Conservation (phyloP, 2,797 vertebrate genomes). For the Anas bahamensis region DNA sequence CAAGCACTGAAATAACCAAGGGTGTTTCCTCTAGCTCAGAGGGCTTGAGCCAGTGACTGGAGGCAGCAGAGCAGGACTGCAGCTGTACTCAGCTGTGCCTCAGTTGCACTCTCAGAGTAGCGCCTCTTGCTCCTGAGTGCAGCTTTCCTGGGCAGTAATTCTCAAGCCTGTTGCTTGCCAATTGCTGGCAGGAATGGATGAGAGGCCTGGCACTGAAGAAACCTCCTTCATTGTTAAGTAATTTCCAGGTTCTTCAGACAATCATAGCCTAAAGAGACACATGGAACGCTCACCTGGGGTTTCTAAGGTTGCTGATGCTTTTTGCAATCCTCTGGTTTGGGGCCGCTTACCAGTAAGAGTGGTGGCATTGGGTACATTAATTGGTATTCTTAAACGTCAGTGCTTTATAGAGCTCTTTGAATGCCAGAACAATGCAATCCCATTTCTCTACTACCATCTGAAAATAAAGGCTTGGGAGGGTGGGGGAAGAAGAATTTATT, state of each 20-base stretch:
- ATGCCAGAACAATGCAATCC: background rate
- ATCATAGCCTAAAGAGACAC: background rate
- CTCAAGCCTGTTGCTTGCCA: background rate
- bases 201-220: background rate
- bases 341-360: background rate
- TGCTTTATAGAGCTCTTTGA: background rate
- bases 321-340: background rate
- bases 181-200: no score
- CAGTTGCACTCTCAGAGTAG: background rate
- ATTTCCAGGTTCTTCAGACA: no score
- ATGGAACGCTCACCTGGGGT: rapidly evolving
- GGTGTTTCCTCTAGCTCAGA: background rate
- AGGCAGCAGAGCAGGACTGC: background rate
- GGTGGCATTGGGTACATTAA: no score
- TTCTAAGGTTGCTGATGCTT: background rate
- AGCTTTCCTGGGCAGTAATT: background rate
- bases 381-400: rapidly evolving
- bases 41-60: background rate
- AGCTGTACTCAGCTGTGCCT: no score
- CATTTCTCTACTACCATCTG: background rate
- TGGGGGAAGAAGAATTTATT: slow-evolving; percentile 72
- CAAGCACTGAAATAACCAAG: background rate
- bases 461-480: slow-evolving; percentile 49
- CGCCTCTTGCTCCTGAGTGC: background rate
- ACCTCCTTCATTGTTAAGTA: rapidly evolving